Evolutionary conservation across 1,140 invertebrate species (phyloP).

Genomic region (Drosophila ironensis): DNA sequence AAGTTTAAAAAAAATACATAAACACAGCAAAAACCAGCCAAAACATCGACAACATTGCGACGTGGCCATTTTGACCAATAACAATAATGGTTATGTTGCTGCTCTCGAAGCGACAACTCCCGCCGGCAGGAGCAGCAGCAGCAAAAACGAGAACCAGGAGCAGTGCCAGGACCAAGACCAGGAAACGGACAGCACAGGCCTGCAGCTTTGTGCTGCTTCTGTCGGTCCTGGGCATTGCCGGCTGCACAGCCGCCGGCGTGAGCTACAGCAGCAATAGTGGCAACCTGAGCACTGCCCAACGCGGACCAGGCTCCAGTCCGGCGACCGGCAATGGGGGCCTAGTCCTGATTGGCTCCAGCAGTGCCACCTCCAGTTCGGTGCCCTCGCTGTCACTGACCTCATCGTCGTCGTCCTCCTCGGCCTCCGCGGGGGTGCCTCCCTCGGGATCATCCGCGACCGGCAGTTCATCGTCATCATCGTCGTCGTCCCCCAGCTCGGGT

Average conservation of each 20-base stretch:
- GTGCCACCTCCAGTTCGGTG: slow-evolving; percentile 50
- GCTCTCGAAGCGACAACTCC: slow-evolving; percentile 61
- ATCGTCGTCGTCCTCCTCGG: slow-evolving; percentile 34
- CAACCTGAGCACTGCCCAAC: slow-evolving; percentile 54
- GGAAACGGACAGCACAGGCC: slow-evolving; percentile 1
- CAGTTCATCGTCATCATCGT: slow-evolving; percentile 4
- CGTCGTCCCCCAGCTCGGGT: slow-evolving; percentile 10
- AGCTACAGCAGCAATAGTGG: slow-evolving; percentile 54
- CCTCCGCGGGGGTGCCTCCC: neutral
- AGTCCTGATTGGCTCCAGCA: slow-evolving; percentile 64
- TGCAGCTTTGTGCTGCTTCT: slow-evolving; percentile 7
- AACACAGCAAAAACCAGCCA: neutral
- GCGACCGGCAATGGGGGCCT: slow-evolving; percentile 55
- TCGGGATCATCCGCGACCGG: neutral
- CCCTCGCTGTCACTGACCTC: slow-evolving; percentile 71
- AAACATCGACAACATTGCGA: slow-evolving; percentile 51
- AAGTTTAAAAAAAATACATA: slow-evolving; percentile 15
- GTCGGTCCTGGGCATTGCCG: slow-evolving; percentile 18
- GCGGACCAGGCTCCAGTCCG: slow-evolving; percentile 12
- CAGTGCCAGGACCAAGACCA: slow-evolving; percentile 25
- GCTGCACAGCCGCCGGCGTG: slow-evolving; percentile 41
- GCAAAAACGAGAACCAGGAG: slow-evolving; percentile 36
- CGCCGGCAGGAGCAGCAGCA: slow-evolving; percentile 64
- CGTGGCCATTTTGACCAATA: slow-evolving; percentile 73
- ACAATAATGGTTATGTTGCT: slow-evolving; percentile 76